Percentiles rank a stretch among this genome's conserved stretches.
These are phyloP conservation scores for Leptinotarsa tumamoca DNA, from an alignment of 2,888 invertebrate species.

Conservation along the genomic window DNA sequence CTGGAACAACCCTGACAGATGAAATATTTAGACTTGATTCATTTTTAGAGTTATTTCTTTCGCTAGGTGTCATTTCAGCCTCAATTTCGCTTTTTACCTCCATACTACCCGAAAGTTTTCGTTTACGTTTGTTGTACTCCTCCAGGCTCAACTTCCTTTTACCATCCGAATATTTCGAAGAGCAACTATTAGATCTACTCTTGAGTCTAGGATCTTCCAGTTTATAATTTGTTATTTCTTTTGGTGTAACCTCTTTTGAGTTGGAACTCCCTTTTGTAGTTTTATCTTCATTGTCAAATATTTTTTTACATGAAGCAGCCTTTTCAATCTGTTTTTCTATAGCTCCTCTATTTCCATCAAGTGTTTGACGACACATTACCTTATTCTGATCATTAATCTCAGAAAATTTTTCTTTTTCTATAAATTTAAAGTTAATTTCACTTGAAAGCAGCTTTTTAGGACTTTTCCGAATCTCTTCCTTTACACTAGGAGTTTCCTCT, in stretches of 20 bases:
- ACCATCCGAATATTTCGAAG: constrained; percentile 25
- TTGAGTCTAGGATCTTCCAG: constrained; percentile 37
- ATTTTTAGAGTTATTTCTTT: background rate
- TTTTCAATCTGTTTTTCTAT: background rate
- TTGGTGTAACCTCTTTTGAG: constrained; percentile 2
- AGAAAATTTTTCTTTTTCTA: background rate
- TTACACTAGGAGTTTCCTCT: background rate
- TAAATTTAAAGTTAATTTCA: background rate
- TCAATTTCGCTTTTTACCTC: constrained; percentile 28
- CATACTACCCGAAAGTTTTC: constrained; percentile 44
- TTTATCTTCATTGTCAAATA: background rate
- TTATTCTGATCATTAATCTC: background rate
- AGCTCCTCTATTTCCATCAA: no score
- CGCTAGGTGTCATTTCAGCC: constrained; percentile 22
- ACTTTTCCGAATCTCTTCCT: background rate
- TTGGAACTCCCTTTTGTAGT: background rate
- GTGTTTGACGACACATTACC: no score
- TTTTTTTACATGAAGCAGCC: background rate
- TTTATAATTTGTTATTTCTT: constrained; percentile 23
- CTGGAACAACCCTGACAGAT: constrained; percentile 8
- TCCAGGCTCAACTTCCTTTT: constrained; percentile 54
- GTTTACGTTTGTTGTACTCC: constrained; percentile 56
- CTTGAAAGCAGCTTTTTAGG: background rate
- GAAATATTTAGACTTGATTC: background rate
- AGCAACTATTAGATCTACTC: constrained; percentile 9